Percentiles rank a stretch among this genome's conserved stretches.
Conservation (phyloP, 2,113 vertebrate species). For the Perca fluviatilis region DNA sequence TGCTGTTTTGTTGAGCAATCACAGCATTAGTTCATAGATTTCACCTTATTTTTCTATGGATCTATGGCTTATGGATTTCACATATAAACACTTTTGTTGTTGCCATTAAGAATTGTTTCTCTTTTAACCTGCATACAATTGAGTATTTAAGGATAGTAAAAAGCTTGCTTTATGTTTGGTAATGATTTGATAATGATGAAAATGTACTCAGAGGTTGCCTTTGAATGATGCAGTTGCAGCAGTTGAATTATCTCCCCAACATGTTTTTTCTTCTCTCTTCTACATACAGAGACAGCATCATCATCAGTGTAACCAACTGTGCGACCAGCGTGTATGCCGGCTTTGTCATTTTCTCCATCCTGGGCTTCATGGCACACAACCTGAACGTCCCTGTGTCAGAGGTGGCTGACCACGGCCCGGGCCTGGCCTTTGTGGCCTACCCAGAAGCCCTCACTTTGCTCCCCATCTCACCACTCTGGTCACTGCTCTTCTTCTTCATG, state of each 20-base stretch:
- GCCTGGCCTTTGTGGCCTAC: slow-evolving; percentile 97
- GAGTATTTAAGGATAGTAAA: background rate
- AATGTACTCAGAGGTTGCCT: background rate
- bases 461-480: slow-evolving; percentile 96
- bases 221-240: background rate
- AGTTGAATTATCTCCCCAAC: background rate
- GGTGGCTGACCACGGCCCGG: slow-evolving; percentile 96
- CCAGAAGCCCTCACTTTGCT: slow-evolving; percentile 97
- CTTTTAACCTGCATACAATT: background rate
- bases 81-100: no score
- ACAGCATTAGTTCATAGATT: no score
- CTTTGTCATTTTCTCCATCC: slow-evolving; percentile 99
- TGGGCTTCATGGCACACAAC: slow-evolving; percentile 98
- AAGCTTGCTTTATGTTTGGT: background rate
- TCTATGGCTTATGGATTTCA: no score
- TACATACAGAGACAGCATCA: slow-evolving; percentile 93
- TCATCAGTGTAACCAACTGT: slow-evolving; percentile 99
- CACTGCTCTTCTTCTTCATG: slow-evolving; percentile 99
- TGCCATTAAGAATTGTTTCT: no score
- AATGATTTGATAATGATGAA: background rate
- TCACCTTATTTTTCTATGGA: no score
- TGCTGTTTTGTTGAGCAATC: no score
- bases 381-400: slow-evolving; percentile 94
- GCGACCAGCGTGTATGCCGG: slow-evolving; percentile 97
- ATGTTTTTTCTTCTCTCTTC: background rate